Evolutionary conservation across 2,797 vertebrate genomes (phyloP).

Genomic region (Sebastes iracundus): DNA sequence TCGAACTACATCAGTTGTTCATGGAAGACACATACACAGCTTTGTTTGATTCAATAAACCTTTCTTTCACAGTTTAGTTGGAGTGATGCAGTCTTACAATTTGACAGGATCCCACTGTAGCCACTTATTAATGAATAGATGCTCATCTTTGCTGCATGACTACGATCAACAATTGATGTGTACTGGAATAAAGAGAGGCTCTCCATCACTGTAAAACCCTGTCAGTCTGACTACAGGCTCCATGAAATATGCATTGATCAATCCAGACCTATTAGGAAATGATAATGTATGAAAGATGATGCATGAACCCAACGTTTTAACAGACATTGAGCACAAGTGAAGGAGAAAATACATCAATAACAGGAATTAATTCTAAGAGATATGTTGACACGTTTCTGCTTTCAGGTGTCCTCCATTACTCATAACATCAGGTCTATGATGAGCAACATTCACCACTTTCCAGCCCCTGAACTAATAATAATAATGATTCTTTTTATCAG

Average conservation of each 20-base stretch:
- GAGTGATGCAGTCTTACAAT: background rate
- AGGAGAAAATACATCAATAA: constrained; percentile 37
- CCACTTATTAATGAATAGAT: constrained; percentile 20
- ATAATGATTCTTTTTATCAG: background rate
- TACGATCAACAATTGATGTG: constrained; percentile 22
- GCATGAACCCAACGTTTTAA: constrained; percentile 6
- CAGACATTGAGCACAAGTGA: background rate
- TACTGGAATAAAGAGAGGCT: constrained; percentile 20
- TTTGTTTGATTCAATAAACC: background rate
- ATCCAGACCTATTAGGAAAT: constrained; percentile 40
- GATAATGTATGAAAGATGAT: constrained; percentile 32
- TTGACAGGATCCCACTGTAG: constrained; percentile 3
- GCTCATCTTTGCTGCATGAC: constrained; percentile 12
- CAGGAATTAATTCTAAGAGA: constrained; percentile 18
- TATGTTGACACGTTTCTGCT: constrained; percentile 23
- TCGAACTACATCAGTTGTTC: background rate
- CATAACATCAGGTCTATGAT: background rate
- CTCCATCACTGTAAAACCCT: constrained; percentile 30
- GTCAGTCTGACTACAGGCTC: constrained; percentile 24
- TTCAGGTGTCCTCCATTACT: constrained; percentile 23
- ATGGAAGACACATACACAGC: background rate
- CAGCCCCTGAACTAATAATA: background rate
- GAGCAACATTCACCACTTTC: background rate
- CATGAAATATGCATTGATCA: constrained; percentile 44
- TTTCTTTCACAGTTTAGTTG: background rate